Evolutionary conservation across 2,113 vertebrate genomes (phyloP).

Genomic region (Murina feae): DNA sequence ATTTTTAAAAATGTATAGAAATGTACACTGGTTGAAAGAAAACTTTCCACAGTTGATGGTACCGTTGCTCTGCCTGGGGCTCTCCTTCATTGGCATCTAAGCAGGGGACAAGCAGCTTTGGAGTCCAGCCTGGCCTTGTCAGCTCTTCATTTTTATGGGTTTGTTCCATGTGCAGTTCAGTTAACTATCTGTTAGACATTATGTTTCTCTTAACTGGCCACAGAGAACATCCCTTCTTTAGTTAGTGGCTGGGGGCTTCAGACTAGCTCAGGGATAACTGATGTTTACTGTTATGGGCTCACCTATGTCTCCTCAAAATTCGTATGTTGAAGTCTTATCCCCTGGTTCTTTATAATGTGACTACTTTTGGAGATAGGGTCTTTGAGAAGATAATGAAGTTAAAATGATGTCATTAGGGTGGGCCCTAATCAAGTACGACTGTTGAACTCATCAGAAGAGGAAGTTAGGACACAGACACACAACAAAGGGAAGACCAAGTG

Average conservation of each 20-base stretch:
- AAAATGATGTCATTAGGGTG: not conserved
- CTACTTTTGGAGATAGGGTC: not conserved
- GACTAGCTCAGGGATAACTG: not conserved
- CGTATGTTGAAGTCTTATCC: not conserved
- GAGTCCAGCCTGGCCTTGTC: not conserved
- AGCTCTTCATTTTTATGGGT: not conserved
- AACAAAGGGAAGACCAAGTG: too few species aligned
- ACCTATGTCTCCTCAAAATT: not conserved
- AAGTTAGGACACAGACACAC: not conserved
- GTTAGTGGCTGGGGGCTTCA: not conserved
- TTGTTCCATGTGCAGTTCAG: not conserved
- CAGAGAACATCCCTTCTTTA: constrained; percentile 6
- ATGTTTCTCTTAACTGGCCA: not conserved
- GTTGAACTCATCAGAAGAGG: not conserved
- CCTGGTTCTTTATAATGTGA: not conserved
- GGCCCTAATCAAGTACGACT: not conserved
- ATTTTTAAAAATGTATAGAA: not conserved
- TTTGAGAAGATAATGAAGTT: not conserved
- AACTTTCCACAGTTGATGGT: not conserved
- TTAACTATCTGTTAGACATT: not conserved
- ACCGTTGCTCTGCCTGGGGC: not conserved
- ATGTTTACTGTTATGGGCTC: not conserved
- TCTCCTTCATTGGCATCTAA: not conserved
- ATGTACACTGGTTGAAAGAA: not conserved
- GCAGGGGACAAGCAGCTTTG: not conserved